Base-by-base conservation (phyloP, 2,888 invertebrate species). In the Sisyra terminalis region DNA sequence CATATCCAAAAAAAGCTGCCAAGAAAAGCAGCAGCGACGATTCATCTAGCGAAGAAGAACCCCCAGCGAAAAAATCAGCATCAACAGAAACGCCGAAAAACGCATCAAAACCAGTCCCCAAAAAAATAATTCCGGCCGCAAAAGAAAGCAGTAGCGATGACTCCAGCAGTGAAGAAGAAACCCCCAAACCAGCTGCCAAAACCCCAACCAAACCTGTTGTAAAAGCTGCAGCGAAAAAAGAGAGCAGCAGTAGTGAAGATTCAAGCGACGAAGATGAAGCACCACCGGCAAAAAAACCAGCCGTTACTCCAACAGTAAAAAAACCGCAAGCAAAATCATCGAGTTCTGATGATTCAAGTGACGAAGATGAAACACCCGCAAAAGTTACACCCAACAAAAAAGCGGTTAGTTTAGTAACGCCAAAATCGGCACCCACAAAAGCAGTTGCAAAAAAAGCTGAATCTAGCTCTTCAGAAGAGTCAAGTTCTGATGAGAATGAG, bases 161-260 rank as follows among this genome's bases (percentile, higher is more conserved):
- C 32, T 61, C 63, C 38, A 55, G 55, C 34, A 59, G 57, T 48
- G 60, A 61, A 45, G 64, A 63, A n/a, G 60, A 59, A 40, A 58
- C 59, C 52, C 63, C 62, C 42, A 64, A 65, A 43, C 60, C 29
- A 14, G 10, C 10, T 29, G 13, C 29, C 29, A n/a, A 15, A 29
- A 11, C 24, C n/a, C 8, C 14, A 9, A 17, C 35, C 8, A 48
- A 47, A 34, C 42, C 44, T 29, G 37, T 44, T 16, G 42, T 44
- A 40, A 44, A 43, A 43, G 37, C 44, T 6, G 14, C 45, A 42
- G 37, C 42, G 42, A 44, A 47, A 45, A 42, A 44, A 39, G 38
- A 39, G 18, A 11, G 35, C 34, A 38, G 36, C 24, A 40, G 40
- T 2, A 40, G 37, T 2, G 46, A 46, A 29, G 46, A 44, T 29